Conservation (phyloP, 2,113 vertebrate species). For the Crypturellus undulatus region DNA sequence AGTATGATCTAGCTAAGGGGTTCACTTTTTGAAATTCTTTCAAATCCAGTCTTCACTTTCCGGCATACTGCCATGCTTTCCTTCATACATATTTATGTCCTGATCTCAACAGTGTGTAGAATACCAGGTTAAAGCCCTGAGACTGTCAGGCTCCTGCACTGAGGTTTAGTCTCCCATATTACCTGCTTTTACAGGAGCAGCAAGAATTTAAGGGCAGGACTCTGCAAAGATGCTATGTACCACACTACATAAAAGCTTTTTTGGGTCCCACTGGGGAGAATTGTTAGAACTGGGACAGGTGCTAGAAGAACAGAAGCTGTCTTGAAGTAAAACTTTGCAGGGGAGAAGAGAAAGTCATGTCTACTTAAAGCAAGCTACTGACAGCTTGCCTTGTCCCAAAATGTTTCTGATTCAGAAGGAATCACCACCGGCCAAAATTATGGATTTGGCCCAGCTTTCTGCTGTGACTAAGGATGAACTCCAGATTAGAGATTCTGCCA, state of each 20-base stretch:
- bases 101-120: slow-evolving; percentile 69
- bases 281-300: background rate
- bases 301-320: background rate
- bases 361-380: background rate
- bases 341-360: background rate
- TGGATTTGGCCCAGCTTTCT: background rate
- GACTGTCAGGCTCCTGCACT: background rate
- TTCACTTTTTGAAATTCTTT: background rate
- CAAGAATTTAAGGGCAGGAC: slow-evolving; percentile 9
- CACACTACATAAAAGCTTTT: background rate
- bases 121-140: slow-evolving; percentile 68
- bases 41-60: slow-evolving; percentile 58
- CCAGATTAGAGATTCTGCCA: background rate
- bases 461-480: background rate
- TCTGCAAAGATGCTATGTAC: background rate
- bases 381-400: background rate
- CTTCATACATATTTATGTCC: slow-evolving; percentile 39
- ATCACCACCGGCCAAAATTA: background rate
- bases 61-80: slow-evolving; percentile 7
- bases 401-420: background rate
- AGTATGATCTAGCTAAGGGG: background rate
- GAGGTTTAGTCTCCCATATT: background rate
- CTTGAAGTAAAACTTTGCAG: background rate
- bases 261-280: slow-evolving; percentile 14
- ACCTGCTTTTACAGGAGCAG: slow-evolving; percentile 38